Conservation (phyloP, 2,797 vertebrate genomes). For the Remorina albescens region DNA sequence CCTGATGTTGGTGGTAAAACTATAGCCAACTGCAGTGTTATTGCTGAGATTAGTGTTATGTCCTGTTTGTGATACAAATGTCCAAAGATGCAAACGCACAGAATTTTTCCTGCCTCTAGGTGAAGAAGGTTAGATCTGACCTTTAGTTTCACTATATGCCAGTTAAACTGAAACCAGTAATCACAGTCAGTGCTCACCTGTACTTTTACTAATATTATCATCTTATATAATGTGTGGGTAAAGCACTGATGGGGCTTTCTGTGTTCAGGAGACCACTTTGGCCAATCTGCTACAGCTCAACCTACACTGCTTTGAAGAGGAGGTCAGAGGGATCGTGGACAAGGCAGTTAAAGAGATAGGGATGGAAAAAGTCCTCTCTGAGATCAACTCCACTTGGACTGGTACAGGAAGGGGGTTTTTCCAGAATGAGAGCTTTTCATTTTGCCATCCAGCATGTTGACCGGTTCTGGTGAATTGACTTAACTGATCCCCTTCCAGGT, state of each 20-base stretch:
- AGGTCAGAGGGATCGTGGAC: conserved; percentile 93
- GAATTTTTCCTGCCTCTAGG: too few species aligned
- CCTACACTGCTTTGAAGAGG: conserved; percentile 92
- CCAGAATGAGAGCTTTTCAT: too few species aligned
- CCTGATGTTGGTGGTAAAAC: not conserved
- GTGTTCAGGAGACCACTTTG: conserved; percentile 84
- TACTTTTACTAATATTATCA: conserved; percentile 12
- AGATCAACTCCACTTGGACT: conserved; percentile 92
- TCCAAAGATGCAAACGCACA: not conserved
- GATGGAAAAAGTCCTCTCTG: conserved; percentile 94
- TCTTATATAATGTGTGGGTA: not conserved
- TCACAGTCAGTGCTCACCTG: not conserved
- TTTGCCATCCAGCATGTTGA: not conserved
- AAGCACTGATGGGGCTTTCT: conserved; percentile 12
- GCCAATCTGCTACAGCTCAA: conserved; percentile 92
- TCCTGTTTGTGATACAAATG: not conserved
- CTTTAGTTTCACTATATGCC: conserved; percentile 8
- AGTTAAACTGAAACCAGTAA: conserved; percentile 3
- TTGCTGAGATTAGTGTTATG: not conserved
- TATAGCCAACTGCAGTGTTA: not conserved
- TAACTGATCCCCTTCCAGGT: conserved; percentile 42
- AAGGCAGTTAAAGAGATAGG: conserved; percentile 95
- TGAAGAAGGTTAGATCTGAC: too few species aligned
- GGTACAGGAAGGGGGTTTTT: conserved; percentile 41
- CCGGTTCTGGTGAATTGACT: not conserved